Evolutionary conservation across 2,888 invertebrate species (phyloP).

Genomic region (Siphonodentalium dalli): DNA sequence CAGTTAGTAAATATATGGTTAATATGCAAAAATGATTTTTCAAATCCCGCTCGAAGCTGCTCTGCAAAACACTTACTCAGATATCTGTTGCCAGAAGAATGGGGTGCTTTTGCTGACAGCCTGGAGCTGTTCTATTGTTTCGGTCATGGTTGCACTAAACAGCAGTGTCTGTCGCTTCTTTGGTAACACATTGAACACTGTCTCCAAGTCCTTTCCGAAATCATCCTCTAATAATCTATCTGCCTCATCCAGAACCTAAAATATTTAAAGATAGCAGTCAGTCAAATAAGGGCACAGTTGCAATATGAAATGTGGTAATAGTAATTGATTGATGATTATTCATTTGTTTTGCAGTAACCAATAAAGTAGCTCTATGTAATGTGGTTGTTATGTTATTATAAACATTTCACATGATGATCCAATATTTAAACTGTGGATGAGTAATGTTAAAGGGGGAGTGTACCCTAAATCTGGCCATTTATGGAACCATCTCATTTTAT

Average conservation of each 20-base stretch:
- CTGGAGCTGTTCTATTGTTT: conserved; percentile 77
- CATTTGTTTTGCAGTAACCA: too few species aligned
- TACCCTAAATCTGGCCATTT: too few species aligned
- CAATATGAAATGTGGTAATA: neutral
- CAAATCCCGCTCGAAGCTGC: neutral
- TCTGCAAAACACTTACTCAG: conserved; percentile 63
- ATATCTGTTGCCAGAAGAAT: conserved; percentile 73
- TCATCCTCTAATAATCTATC: conserved; percentile 77
- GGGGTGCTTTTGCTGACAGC: conserved; percentile 70
- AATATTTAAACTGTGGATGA: too few species aligned
- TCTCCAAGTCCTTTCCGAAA: conserved; percentile 71
- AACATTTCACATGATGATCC: too few species aligned
- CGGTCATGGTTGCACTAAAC: conserved; percentile 93
- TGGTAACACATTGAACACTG: conserved; percentile 79
- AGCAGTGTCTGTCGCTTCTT: conserved; percentile 84
- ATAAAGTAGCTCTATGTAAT: too few species aligned
- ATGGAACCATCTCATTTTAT: too few species aligned
- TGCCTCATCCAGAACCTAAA: conserved; percentile 95
- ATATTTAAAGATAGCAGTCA: neutral
- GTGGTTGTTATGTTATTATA: too few species aligned
- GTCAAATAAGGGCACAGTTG: neutral
- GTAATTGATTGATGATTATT: too few species aligned
- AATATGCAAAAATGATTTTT: neutral
- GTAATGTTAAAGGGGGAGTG: too few species aligned
- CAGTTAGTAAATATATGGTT: too few species aligned